Evolutionary conservation across 2,113 vertebrate species (phyloP), one percentile per base, ranked within the genome.

Genomic region (Amphilophus citrinellus): DNA sequence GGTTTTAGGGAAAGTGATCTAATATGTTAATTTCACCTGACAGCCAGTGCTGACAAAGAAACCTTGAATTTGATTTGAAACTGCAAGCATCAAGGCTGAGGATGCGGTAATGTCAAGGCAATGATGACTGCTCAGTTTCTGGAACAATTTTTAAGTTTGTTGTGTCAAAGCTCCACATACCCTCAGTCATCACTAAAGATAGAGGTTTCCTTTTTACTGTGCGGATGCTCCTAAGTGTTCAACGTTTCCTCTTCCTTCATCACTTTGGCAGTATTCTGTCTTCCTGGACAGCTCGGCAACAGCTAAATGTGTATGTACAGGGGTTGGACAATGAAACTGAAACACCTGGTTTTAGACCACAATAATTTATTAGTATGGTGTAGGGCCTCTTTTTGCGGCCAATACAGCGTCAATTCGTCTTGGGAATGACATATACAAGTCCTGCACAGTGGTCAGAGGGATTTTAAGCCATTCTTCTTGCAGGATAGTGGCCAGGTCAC

Each of bases 1-100:
- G 27, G 68, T 83, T 82, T 88, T 82, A 15, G 85, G 73, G 89
- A 83, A 90, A 79, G 56, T 80, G 35, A 77, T 53, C 68, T 58
- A 76, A 89, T 78, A 7, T 59, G 59, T 91, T 86, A 1, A 85
- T 85, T 88, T 78, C 14, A 71, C 66, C 50, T 75, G 83, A 88
- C 91, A 84, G 85, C 57, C 50, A 5, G 39, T 3, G 78, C 78
- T 81, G 85, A 86, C 77, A 81, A 39, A 71, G 20, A 71, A 86
- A 82, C 90, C 88, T 86, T 91, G 86, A 63, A 30, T 83, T 76
- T 83, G 85, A 90, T 93, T 92, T 88, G 87, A 77, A 85, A 65
- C 58, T 47, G 24, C 20, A 61, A 47, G 76, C 82, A 60, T 84
- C 58, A 82, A 89, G 85, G 85, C 85, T 30, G 77, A 30, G 79